phyloP scores from a whole-genome alignment of 2,113 vertebrate genomes.

The Ameiurus melas region DNA sequence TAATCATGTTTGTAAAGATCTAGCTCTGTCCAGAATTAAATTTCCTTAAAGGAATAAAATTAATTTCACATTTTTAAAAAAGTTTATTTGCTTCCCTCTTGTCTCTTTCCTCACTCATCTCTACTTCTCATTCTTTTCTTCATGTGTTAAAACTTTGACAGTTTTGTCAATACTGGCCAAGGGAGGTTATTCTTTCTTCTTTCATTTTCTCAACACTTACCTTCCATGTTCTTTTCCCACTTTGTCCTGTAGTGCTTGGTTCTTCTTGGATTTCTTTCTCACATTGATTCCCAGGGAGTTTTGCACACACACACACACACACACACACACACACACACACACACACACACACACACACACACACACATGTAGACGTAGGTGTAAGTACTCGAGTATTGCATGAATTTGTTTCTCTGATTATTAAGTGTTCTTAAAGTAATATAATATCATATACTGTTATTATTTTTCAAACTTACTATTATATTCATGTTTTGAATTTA shows the following conservation, averaged over 20 bases:
- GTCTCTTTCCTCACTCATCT: neutral
- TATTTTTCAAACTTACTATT: too few relatives aligned
- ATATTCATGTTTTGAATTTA: too few relatives aligned
- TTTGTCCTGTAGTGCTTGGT: neutral
- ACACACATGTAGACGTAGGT: neutral
- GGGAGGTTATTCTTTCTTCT: slow-evolving; percentile 22
- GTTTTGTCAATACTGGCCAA: slow-evolving; percentile 37
- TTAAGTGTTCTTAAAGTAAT: neutral
- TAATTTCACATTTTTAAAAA: neutral
- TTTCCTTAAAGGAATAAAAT: neutral
- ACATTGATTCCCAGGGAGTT: neutral
- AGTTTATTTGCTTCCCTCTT: neutral
- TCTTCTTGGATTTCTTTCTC: neutral
- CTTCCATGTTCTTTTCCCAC: neutral
- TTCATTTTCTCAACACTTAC: slow-evolving; percentile 21
- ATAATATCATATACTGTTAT: too few relatives aligned
- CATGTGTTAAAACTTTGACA: slow-evolving; percentile 40
- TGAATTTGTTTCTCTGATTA: neutral
- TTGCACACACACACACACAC: neutral
- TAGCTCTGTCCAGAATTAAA: neutral
- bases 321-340: neutral
- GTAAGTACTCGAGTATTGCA: neutral
- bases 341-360: neutral
- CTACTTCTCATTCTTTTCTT: slow-evolving; percentile 10
- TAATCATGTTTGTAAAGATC: slow-evolving; percentile 8